A percentile compares a stretch with the other conserved stretches of the same genome.
Evolutionary conservation across 2,888 invertebrate genomes (phyloP).

Genomic region (Cryptocheilus praepositus): DNA sequence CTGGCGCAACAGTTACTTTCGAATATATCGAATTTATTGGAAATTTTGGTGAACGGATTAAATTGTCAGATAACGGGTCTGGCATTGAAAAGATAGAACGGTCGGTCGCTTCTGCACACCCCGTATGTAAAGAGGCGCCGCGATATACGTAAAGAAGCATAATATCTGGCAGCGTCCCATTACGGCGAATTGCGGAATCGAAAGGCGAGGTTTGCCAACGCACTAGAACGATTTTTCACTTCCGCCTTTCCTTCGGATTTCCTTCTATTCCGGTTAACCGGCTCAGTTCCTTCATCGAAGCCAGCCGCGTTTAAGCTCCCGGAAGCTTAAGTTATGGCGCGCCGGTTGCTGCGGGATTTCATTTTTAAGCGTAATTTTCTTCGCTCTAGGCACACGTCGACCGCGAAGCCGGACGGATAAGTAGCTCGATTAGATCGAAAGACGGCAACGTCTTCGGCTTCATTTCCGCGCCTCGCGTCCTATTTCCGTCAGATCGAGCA

Average conservation of each 20-base stretch:
- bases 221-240: neutral
- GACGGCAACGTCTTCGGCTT: constrained; percentile 14
- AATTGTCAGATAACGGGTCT: too few relatives aligned
- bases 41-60: too few relatives aligned
- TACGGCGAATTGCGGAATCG: too few relatives aligned
- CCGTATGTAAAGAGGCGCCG: too few relatives aligned
- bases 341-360: constrained; percentile 40
- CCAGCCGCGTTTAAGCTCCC: constrained; percentile 32
- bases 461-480: neutral
- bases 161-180: too few relatives aligned
- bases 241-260: constrained; percentile 1
- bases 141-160: too few relatives aligned
- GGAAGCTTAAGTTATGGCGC: neutral
- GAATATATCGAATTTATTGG: too few relatives aligned
- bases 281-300: constrained; percentile 21
- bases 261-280: constrained; percentile 15
- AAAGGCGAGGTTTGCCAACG: too few relatives aligned
- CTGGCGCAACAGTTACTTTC: too few relatives aligned
- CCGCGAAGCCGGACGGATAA: constrained; percentile 29
- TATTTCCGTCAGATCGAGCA: neutral
- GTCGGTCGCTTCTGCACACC: too few relatives aligned
- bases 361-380: constrained; percentile 38
- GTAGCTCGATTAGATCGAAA: constrained; percentile 26
- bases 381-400: too few relatives aligned
- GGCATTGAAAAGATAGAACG: too few relatives aligned